Percentiles rank a stretch among this genome's conserved stretches.
Conservation (phyloP, 2,888 invertebrate genomes). For the Siphlonurus alternatus region DNA sequence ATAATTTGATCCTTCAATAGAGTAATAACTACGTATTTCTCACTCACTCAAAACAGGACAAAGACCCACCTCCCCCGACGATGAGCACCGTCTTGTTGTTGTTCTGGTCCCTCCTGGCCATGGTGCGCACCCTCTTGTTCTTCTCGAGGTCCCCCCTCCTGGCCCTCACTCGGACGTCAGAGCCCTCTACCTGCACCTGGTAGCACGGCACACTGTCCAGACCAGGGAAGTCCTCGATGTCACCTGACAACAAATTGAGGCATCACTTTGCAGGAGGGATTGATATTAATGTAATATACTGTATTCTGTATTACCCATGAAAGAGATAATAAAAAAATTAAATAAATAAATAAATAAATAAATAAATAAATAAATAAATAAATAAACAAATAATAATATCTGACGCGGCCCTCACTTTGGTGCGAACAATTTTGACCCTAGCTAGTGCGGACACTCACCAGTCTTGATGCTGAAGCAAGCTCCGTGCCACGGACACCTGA, state of each 20-base stretch:
- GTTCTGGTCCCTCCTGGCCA: slow-evolving; percentile 31
- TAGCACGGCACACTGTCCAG: slow-evolving; percentile 83
- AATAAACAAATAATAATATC: too few relatives aligned
- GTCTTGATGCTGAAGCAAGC: slow-evolving; percentile 81
- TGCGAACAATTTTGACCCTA: too few relatives aligned
- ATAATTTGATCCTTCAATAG: too few relatives aligned
- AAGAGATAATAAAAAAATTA: too few relatives aligned
- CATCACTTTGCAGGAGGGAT: neutral
- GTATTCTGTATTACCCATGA: too few relatives aligned
- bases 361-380: neutral
- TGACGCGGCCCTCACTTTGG: too few relatives aligned
- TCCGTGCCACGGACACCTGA: slow-evolving; percentile 94
- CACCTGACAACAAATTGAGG: slow-evolving; percentile 30
- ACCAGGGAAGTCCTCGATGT: slow-evolving; percentile 96
- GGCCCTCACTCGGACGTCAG: slow-evolving; percentile 55
- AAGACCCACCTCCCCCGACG: slow-evolving; percentile 61
- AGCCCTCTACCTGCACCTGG: slow-evolving; percentile 45
- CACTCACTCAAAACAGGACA: too few relatives aligned
- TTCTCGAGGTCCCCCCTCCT: slow-evolving; percentile 35
- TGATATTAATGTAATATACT: neutral
- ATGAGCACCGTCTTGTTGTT: slow-evolving; percentile 43
- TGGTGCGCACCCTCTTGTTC: slow-evolving; percentile 45
- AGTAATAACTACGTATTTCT: too few relatives aligned
- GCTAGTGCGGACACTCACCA: slow-evolving; percentile 34
- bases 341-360: neutral